phyloP scores from a whole-genome alignment of 2,113 vertebrate genomes.

The Phalacrocorax brasilianus region DNA sequence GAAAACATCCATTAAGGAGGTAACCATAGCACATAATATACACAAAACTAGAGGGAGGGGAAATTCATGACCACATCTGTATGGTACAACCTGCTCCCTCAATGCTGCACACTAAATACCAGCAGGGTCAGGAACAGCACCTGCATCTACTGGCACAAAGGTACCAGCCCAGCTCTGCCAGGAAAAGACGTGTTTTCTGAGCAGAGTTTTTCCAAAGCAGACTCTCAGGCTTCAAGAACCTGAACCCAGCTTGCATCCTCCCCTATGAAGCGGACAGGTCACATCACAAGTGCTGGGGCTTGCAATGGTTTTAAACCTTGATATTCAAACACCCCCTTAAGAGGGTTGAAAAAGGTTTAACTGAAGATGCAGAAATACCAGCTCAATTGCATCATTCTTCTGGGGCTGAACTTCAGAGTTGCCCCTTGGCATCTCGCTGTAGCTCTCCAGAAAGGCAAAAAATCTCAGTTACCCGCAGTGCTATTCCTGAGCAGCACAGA shows the following conservation, averaged over 20 bases:
- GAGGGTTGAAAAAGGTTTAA: neutral
- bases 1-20: neutral
- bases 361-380: neutral
- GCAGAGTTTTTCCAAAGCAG: neutral
- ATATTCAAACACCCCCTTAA: neutral
- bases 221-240: neutral
- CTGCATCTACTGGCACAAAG: neutral
- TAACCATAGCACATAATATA: accelerated
- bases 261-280: accelerated
- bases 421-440: neutral
- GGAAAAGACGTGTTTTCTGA: neutral
- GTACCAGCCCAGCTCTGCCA: neutral
- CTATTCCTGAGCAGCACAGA: neutral
- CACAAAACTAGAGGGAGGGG: neutral
- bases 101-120: neutral
- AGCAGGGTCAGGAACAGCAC: neutral
- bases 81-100: neutral
- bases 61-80: neutral
- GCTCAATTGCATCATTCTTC: neutral
- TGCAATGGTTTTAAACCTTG: neutral
- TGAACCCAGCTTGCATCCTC: neutral
- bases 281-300: neutral
- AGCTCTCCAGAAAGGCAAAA: neutral
- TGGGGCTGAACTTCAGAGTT: neutral
- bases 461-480: too few species aligned